phyloP scores from a whole-genome alignment of 1,140 invertebrate species.

The Drosophila equinoxialis region DNA sequence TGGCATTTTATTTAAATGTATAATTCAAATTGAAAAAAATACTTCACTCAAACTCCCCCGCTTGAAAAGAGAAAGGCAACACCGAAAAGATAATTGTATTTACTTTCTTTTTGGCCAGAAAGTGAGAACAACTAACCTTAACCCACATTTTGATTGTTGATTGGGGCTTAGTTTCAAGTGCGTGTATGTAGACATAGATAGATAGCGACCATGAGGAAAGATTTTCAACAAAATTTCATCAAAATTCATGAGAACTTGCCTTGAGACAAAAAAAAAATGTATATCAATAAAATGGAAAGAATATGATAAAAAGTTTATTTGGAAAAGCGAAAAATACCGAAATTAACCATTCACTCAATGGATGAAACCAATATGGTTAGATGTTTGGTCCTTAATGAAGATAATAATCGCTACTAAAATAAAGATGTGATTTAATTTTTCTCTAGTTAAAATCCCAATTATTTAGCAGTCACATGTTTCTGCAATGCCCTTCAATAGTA shows the following conservation, averaged over 20 bases:
- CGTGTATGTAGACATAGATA: background rate
- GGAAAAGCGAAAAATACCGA: no score
- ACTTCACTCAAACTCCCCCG: background rate
- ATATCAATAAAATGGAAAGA: no score
- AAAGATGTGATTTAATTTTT: background rate
- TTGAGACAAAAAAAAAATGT: background rate
- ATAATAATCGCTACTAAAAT: background rate
- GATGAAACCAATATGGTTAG: no score
- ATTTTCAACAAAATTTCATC: background rate
- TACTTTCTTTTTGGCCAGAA: slow-evolving; percentile 48
- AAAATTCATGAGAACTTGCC: background rate
- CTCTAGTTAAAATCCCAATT: background rate
- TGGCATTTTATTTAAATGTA: slow-evolving; percentile 42
- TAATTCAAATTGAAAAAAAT: slow-evolving; percentile 7
- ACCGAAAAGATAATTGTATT: slow-evolving; percentile 43
- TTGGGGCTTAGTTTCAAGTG: slow-evolving; percentile 26
- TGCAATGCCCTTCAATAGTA: background rate
- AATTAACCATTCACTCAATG: no score
- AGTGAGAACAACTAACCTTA: slow-evolving; percentile 61
- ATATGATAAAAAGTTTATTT: no score
- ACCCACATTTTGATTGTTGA: slow-evolving; percentile 54
- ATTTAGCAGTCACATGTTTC: slow-evolving; percentile 29
- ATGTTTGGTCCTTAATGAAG: no score
- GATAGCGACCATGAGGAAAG: slow-evolving; percentile 43
- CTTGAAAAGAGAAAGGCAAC: background rate